A percentile compares a stretch with the other conserved stretches of the same genome.
Evolutionary conservation across 2,888 invertebrate species (phyloP).

Genomic region (Physocephala rufipes): DNA sequence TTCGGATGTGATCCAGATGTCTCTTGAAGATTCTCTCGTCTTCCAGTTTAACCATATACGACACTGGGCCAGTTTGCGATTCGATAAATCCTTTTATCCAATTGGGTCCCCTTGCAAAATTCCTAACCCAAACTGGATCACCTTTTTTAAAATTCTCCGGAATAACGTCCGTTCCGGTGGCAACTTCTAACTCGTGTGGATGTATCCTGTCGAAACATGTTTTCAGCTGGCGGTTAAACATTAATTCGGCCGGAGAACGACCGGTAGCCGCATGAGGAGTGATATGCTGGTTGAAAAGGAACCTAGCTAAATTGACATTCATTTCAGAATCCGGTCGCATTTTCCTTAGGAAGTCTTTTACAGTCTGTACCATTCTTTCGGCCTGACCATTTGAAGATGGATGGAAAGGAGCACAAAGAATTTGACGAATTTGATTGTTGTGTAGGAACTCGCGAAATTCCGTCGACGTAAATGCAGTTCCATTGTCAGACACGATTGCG

Average conservation of each 20-base stretch:
- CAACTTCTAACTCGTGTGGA: too few species aligned
- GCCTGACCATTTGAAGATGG: neutral
- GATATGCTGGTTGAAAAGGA: too few species aligned
- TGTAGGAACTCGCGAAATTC: slow-evolving; percentile 36
- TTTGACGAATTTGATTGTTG: slow-evolving; percentile 38
- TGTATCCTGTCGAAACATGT: too few species aligned
- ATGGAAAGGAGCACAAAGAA: slow-evolving; percentile 39
- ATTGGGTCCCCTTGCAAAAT: slow-evolving; percentile 25
- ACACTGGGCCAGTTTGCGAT: slow-evolving; percentile 22
- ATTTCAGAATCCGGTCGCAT: too few species aligned
- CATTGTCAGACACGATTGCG: slow-evolving; percentile 37
- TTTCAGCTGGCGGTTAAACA: too few species aligned
- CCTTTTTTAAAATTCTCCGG: too few species aligned
- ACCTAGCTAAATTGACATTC: too few species aligned
- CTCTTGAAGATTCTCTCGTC: slow-evolving; percentile 19
- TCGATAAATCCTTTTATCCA: slow-evolving; percentile 22
- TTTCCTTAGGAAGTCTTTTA: too few species aligned
- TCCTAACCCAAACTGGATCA: slow-evolving; percentile 29
- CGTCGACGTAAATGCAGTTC: slow-evolving; percentile 39
- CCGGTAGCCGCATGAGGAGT: too few species aligned
- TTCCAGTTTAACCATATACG: slow-evolving; percentile 15
- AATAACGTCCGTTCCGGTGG: too few species aligned
- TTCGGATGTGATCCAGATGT: slow-evolving; percentile 22
- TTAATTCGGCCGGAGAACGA: too few species aligned
- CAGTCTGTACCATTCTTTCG: too few species aligned